Evolutionary conservation across 2,888 invertebrate species (phyloP).

Genomic region (Timema cristinae): DNA sequence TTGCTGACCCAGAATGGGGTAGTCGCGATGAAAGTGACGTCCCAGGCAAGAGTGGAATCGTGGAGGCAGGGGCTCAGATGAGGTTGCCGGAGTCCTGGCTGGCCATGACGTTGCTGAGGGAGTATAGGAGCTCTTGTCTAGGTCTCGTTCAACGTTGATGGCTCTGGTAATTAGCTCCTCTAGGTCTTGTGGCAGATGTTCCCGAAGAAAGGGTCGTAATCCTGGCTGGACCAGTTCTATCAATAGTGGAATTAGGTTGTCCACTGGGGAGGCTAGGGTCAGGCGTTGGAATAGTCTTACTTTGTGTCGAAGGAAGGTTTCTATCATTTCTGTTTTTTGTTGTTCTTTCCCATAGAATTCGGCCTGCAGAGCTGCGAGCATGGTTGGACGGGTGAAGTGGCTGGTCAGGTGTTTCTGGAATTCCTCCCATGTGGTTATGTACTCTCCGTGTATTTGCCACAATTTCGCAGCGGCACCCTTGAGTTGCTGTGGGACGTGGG

Average conservation of each 20-base stretch:
- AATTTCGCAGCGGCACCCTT: not conserved
- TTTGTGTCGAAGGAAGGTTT: not conserved
- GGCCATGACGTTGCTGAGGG: not conserved
- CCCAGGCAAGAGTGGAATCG: not conserved
- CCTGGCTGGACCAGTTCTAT: not conserved
- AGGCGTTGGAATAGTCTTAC: not conserved
- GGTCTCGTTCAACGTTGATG: not conserved
- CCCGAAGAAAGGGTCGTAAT: not conserved
- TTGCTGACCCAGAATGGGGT: not conserved
- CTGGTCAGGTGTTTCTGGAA: not conserved
- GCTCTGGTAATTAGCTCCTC: not conserved
- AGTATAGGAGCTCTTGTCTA: not conserved
- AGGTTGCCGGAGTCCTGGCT: not conserved
- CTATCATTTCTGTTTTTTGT: not conserved
- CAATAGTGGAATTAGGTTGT: not conserved
- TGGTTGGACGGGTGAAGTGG: not conserved
- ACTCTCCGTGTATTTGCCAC: constrained; percentile 1
- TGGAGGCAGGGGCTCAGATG: not conserved
- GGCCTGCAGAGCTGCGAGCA: not conserved
- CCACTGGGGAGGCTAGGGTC: not conserved
- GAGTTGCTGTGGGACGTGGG: not conserved
- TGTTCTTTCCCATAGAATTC: not conserved
- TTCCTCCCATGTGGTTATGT: not conserved
- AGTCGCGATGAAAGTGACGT: not conserved
- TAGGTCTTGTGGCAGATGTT: not conserved